A percentile compares a stretch with the other conserved stretches of the same genome.
These are phyloP conservation scores for Myotis davidii DNA, from an alignment of 2,113 vertebrate species.

Conservation along the genomic window DNA sequence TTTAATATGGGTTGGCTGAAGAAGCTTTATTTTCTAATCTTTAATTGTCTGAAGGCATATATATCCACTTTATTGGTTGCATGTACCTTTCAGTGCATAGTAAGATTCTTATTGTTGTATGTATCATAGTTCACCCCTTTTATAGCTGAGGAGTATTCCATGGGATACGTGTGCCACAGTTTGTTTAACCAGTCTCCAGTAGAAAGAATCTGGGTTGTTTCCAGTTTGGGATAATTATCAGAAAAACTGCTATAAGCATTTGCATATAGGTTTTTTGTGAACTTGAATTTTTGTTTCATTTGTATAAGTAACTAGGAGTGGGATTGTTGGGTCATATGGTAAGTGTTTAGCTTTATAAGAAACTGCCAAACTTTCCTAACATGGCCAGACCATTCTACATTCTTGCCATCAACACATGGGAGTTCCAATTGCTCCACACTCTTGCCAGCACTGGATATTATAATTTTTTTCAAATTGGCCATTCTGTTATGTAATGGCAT, in stretches of 20 bases:
- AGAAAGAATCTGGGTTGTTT: background rate
- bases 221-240: background rate
- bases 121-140: background rate
- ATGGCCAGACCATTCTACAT: background rate
- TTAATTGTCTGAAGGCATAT: constrained; percentile 18
- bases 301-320: background rate
- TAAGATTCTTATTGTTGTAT: background rate
- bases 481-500: background rate
- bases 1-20: constrained; percentile 8
- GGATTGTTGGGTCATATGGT: background rate
- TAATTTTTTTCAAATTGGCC: background rate
- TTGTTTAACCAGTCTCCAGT: background rate
- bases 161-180: background rate
- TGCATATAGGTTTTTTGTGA: constrained; percentile 26
- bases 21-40: constrained; percentile 32
- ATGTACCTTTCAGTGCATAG: background rate
- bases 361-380: background rate
- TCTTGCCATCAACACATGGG: background rate
- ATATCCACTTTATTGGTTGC: constrained; percentile 17
- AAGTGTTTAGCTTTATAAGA: constrained; percentile 30
- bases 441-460: constrained; percentile 1
- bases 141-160: background rate
- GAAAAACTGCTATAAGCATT: background rate
- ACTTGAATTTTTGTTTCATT: constrained; percentile 20
- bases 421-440: background rate